phyloP scores from a whole-genome alignment of 2,797 vertebrate genomes.

The Cebuella pygmaea region DNA sequence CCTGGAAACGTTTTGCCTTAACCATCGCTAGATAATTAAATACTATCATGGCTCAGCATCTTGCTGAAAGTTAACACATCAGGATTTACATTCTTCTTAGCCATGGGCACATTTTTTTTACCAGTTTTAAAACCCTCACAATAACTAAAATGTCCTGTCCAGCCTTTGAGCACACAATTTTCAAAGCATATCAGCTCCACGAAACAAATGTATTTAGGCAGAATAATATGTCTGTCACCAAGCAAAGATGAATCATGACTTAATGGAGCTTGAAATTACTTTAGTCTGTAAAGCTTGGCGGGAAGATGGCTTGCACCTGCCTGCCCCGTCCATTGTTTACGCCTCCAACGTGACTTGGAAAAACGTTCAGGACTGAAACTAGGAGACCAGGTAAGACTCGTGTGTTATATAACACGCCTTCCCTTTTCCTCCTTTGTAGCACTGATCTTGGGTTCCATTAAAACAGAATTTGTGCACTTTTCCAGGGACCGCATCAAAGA shows the following conservation, averaged over 20 bases:
- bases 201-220: constrained; percentile 13
- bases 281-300: neutral
- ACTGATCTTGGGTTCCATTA: rapidly evolving
- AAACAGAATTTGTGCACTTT: neutral
- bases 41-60: rapidly evolving
- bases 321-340: neutral
- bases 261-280: constrained; percentile 56
- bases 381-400: neutral
- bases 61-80: neutral
- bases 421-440: neutral
- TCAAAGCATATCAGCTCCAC: neutral
- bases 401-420: rapidly evolving
- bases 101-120: neutral
- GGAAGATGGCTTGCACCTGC: neutral
- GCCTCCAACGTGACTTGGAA: neutral
- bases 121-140: neutral
- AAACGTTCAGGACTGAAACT: rapidly evolving
- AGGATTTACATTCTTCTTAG: neutral
- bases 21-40: neutral
- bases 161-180: rapidly evolving
- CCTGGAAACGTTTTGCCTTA: neutral
- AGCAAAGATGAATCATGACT: neutral
- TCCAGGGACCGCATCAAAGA: neutral
- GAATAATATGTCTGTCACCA: neutral
- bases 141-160: neutral